phyloP scores from a whole-genome alignment of 2,797 vertebrate genomes.

The Sarcoramphus papa region DNA sequence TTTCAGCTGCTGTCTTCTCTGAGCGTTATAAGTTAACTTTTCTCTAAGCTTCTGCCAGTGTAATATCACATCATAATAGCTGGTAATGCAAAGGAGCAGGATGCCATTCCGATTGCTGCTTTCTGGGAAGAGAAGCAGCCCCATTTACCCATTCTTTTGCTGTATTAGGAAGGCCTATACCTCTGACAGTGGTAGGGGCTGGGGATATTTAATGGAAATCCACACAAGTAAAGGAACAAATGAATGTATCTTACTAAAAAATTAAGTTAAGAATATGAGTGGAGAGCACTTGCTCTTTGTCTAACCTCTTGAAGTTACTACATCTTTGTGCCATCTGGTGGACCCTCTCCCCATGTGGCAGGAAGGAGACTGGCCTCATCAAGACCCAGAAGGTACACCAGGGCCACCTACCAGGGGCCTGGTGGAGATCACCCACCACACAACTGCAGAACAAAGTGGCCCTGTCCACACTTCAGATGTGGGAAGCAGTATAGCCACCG shows the following conservation, averaged over 20 bases:
- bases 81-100: neutral
- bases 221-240: neutral
- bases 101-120: neutral
- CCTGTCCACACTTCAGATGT: neutral
- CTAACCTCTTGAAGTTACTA: neutral
- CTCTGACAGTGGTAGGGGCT: neutral
- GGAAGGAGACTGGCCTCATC: neutral
- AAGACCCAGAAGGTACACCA: neutral
- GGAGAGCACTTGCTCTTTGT: neutral
- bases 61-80: neutral
- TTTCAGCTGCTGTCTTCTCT: neutral
- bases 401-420: neutral
- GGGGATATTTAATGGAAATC: neutral
- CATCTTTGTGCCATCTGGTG: neutral
- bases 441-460: neutral
- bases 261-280: neutral
- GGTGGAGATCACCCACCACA: neutral
- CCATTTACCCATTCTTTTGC: neutral
- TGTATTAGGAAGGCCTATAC: neutral
- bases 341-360: neutral
- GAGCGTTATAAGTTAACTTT: neutral
- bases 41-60: neutral
- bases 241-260: neutral
- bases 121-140: neutral
- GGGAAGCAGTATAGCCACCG: fast-evolving